phyloP scores from a whole-genome alignment of 2,888 invertebrate species.

The Argyra leucocephala region DNA sequence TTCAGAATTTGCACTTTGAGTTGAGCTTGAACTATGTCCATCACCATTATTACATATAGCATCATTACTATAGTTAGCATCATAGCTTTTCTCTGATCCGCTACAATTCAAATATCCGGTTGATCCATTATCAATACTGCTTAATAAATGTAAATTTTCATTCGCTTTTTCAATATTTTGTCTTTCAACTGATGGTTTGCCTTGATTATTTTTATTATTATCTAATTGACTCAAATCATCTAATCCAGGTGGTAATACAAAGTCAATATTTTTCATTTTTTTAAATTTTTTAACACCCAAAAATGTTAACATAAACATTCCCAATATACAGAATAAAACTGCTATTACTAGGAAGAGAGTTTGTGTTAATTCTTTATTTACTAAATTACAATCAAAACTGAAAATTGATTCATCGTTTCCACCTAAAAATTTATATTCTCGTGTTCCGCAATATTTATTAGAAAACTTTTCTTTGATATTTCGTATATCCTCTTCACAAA shows the following conservation, averaged over 20 bases:
- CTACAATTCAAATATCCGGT: constrained; percentile 18
- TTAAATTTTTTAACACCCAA: constrained; percentile 28
- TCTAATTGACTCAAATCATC: constrained; percentile 26
- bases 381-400: constrained; percentile 9
- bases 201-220: constrained; percentile 25
- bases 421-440: background rate
- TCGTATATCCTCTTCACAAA: background rate
- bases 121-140: constrained; percentile 19
- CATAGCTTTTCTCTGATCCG: constrained; percentile 19
- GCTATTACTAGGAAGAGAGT: constrained; percentile 26
- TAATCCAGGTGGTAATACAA: constrained; percentile 30
- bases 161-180: constrained; percentile 25
- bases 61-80: constrained; percentile 20
- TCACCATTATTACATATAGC: constrained; percentile 22
- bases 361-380: constrained; percentile 14
- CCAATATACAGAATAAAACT: constrained; percentile 19
- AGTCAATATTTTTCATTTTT: constrained; percentile 34
- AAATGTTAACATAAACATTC: constrained; percentile 22
- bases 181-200: constrained; percentile 24
- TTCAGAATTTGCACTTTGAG: constrained; percentile 26
- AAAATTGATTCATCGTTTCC: background rate
- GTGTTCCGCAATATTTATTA: background rate
- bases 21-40: constrained; percentile 23
- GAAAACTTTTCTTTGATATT: background rate
- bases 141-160: constrained; percentile 25